Conservation (phyloP, 2,113 vertebrate species). For the Irena cyanogastra region DNA sequence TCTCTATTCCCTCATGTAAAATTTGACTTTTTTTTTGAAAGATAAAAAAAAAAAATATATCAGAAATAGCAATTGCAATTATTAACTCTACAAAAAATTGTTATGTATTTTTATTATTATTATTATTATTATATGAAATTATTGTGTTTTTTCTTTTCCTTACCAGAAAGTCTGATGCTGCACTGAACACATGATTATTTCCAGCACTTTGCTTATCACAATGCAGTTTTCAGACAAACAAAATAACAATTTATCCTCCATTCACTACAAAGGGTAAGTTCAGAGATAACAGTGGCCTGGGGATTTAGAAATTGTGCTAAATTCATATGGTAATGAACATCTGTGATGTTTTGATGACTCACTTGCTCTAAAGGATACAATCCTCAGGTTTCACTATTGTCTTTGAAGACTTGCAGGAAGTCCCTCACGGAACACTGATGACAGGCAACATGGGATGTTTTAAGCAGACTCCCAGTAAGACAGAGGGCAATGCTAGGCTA, state of each 20-base stretch:
- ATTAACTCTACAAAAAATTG: not conserved
- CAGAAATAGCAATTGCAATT: not conserved
- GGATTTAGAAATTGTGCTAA: conserved; percentile 71
- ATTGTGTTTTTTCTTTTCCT: not conserved
- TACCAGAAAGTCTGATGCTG: conserved; percentile 13
- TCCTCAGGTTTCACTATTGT: conserved; percentile 68
- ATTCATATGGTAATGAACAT: conserved; percentile 81
- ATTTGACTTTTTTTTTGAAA: not conserved
- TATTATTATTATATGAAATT: not conserved
- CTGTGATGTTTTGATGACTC: conserved; percentile 70
- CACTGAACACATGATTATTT: conserved; percentile 48
- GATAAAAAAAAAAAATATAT: not conserved
- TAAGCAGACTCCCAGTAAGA: not conserved
- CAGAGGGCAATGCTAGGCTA: not conserved
- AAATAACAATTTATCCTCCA: conserved; percentile 67
- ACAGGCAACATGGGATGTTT: conserved; percentile 2
- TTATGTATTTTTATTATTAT: not conserved
- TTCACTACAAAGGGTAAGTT: conserved; percentile 65
- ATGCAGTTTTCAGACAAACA: conserved; percentile 67
- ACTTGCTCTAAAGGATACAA: conserved; percentile 62
- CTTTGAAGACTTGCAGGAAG: conserved; percentile 62
- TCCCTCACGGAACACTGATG: conserved; percentile 9
- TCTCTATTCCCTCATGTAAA: not conserved
- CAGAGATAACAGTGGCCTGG: conserved; percentile 64
- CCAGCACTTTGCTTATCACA: conserved; percentile 61